Conservation (phyloP, 2,113 vertebrate genomes). For the Plecturocebus donacophilus region DNA sequence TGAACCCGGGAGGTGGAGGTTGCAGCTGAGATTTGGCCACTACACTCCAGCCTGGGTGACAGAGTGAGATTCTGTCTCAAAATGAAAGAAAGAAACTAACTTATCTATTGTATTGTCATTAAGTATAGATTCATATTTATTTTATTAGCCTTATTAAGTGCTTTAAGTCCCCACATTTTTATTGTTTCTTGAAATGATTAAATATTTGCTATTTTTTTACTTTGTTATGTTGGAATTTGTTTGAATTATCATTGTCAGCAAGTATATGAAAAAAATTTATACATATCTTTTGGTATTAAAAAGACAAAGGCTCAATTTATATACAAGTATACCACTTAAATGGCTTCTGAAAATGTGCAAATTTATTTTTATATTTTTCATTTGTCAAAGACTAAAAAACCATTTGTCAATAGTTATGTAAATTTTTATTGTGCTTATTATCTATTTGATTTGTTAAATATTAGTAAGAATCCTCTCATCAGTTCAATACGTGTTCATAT, state of each 20-base stretch:
- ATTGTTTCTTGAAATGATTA: background rate
- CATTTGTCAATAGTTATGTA: background rate
- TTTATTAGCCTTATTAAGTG: background rate
- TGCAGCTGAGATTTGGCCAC: too few relatives aligned
- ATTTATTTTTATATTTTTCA: background rate
- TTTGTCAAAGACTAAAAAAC: background rate
- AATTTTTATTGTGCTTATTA: background rate
- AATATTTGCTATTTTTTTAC: background rate
- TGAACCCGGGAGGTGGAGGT: too few relatives aligned
- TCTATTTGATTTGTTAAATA: background rate
- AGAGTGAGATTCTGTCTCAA: too few relatives aligned
- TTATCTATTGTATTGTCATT: background rate
- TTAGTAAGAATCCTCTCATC: background rate
- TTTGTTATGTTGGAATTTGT: background rate
- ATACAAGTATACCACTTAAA: background rate
- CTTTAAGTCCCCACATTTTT: background rate
- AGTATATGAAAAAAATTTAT: background rate
- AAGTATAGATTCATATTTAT: background rate
- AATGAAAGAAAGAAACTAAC: background rate
- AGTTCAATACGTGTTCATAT: background rate
- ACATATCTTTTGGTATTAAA: too few relatives aligned
- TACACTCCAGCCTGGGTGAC: too few relatives aligned
- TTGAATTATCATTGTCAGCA: too few relatives aligned
- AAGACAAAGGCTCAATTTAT: background rate
- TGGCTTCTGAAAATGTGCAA: background rate